Base-by-base conservation (phyloP, 2,113 vertebrate species). In the Macquaria ambigua region DNA sequence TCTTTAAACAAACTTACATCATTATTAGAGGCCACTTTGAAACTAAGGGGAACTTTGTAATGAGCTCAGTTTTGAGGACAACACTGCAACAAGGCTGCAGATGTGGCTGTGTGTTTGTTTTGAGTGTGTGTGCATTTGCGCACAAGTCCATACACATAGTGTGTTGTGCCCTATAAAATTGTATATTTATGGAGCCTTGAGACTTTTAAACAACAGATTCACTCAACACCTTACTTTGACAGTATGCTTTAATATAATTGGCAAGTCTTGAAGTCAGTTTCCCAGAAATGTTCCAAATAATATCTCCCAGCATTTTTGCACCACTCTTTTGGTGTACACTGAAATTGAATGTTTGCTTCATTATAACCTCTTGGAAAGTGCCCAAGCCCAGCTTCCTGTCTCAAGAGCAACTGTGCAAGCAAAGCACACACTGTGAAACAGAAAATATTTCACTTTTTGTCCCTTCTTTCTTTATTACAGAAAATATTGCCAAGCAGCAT, bases 211-310 rank as follows among this genome's bases (percentile, higher is more conserved):
- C 6, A 87, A 88, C 83, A 77, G 85, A 85, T 90, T 82, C 31
- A 69, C 85, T 61, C 69, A 68, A 74, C 39, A 78, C 85, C 53
- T 79, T 46, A 72, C 79, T 84, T 82, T 86, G 89, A 91, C 82
- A 89, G 69, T 50, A 89, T 90, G 70, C 81, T 90, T 89, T 90
- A 89, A 88, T 90, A 80, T 90, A 91, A 94, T 83, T 94, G 90
- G 81, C 83, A 80, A 69, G 78, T 90, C 77, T 91, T 86, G 72
- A 90, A 92, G 89, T 91, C 85, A 92, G 82, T 85, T 91, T 90
- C 75, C 74, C 70, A 72, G 70, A 90, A 85, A 59, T 74, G 78
- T 82, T 86, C 82, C 84, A 90, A 92, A 90, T 86, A 83, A 88
- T 85, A 84, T 86, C 88, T 87, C 37, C 68, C 4, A 74, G 73